phyloP scores from a whole-genome alignment of 1,140 invertebrate species.

The Calliphora vicina region DNA sequence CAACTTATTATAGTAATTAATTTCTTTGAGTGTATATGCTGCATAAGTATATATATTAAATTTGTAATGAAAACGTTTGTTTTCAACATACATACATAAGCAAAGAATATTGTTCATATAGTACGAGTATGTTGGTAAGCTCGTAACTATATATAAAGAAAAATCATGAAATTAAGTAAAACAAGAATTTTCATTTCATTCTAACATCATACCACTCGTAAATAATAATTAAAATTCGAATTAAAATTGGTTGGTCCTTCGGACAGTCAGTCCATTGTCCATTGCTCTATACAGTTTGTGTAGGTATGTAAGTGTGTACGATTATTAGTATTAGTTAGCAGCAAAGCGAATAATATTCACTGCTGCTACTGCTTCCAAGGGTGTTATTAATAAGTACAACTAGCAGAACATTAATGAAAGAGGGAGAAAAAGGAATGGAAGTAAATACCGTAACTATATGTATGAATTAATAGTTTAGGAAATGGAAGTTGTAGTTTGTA shows the following conservation, averaged over 20 bases:
- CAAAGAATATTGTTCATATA: too few species aligned
- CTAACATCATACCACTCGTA: neutral
- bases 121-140: too few species aligned
- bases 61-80: too few species aligned
- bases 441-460: neutral
- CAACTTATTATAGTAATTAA: too few species aligned
- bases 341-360: neutral
- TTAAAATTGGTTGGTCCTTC: conserved; percentile 11
- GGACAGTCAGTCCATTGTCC: neutral
- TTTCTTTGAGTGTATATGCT: too few species aligned
- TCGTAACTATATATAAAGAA: neutral
- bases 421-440: neutral
- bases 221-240: conserved; percentile 17
- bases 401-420: too few species aligned
- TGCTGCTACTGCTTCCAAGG: too few species aligned
- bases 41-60: too few species aligned
- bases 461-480: too few species aligned
- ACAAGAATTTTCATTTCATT: neutral
- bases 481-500: too few species aligned
- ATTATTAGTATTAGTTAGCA: neutral
- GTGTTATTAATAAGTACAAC: neutral
- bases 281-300: neutral
- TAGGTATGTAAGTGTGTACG: neutral
- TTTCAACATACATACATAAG: too few species aligned
- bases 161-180: neutral